Evolutionary conservation across 1,140 invertebrate genomes (phyloP), one percentile per base, ranked within the genome.

Genomic region (Caligus rogercresseyi): DNA sequence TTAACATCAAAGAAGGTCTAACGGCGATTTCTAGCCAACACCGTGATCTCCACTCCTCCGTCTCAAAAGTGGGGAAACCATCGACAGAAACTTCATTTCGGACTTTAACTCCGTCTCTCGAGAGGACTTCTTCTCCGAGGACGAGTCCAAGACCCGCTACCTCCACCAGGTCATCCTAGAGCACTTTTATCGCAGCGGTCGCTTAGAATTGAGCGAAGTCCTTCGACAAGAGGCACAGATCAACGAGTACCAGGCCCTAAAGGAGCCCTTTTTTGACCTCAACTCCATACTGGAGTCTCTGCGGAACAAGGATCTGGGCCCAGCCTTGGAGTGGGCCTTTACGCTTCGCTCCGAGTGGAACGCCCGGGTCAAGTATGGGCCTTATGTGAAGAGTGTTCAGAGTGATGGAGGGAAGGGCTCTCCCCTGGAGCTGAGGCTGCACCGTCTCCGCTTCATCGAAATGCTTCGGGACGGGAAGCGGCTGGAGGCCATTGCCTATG

Each of bases 61-160:
- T 98, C 1, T 96, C 91, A 0, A 91, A 92, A 79, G 89, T 96
- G 25, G 93, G 93, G 16, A 96, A 96, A 84, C 87, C 0, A 92
- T 97, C 67, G 93, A 97, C 71, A 83, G 61, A 3, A 93, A 92
- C 76, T 95, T 95, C 71, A 84, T 87, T 54, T 79, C 85, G 0
- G 90, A 96, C 72, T 94, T 92, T 77, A 83, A 85, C 13, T 84
- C 87, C 2, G 87, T 89, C 7, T 84, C 84, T 53, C 81, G 85
- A 66, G 87, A 90, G 61, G 86, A 91, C 72, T 82, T 86, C 0
- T 89, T 96, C 72, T 81, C 83, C 54, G 81, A 81, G 20, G 74
- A 83, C 21, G 81, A 54, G 16, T 43, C 18, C 19, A 21, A 54
- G 21, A 53, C 31, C 31, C 51, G 26, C 20, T 76, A 91, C 15